Percentiles rank a stretch among this genome's conserved stretches.
Evolutionary conservation across 2,888 invertebrate species (phyloP).

Genomic region (Dyspetes luteomarginatus): DNA sequence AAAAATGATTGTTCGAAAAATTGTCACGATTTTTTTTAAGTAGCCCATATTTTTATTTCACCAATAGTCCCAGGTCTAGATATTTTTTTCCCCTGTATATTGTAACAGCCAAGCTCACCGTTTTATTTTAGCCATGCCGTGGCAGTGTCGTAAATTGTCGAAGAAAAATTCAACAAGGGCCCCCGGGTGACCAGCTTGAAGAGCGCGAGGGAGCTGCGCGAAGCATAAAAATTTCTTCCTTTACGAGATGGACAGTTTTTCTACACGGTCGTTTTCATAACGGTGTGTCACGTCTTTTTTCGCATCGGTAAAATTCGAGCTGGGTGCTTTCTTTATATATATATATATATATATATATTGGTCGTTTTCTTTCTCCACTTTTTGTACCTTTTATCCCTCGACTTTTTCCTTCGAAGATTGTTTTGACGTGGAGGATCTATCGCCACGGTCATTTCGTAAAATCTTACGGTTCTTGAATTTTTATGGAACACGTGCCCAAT

Average conservation of each 20-base stretch:
- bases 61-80: conserved; percentile 36
- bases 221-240: conserved; percentile 59
- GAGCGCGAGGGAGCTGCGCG: conserved; percentile 11
- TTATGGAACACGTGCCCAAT: conserved; percentile 70
- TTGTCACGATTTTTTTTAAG: conserved; percentile 34
- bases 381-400: conserved; percentile 60
- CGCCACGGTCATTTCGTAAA: conserved; percentile 40
- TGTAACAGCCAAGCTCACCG: neutral
- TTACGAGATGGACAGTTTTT: conserved; percentile 43
- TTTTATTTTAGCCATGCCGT: conserved; percentile 46
- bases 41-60: conserved; percentile 50
- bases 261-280: neutral
- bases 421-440: conserved; percentile 10
- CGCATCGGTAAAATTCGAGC: conserved; percentile 59
- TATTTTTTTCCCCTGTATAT: conserved; percentile 12
- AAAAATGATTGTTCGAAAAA: conserved; percentile 23
- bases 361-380: conserved; percentile 7
- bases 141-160: conserved; percentile 52
- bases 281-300: conserved; percentile 35
- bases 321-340: conserved; percentile 56
- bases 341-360: neutral
- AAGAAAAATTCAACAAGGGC: conserved; percentile 36
- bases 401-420: conserved; percentile 1
- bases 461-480: conserved; percentile 71
- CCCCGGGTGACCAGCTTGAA: conserved; percentile 30